Conservation (phyloP, 2,888 invertebrate genomes). For the Pterobdella sp. region DNA sequence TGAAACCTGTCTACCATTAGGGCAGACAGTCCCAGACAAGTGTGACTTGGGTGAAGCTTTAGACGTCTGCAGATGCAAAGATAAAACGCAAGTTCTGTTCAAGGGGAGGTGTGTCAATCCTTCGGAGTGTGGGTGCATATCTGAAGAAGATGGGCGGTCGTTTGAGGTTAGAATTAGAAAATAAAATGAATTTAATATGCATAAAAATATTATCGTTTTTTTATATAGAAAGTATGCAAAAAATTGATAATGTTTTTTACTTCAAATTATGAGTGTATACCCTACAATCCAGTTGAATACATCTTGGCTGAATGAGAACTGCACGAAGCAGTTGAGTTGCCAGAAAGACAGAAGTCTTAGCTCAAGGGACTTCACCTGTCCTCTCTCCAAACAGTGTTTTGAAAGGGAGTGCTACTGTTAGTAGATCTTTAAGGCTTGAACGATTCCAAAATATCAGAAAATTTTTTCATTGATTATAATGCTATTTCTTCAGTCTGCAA, state of each 20-base stretch:
- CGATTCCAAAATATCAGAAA: not conserved
- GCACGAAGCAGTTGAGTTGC: not conserved
- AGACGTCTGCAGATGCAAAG: conserved; percentile 1
- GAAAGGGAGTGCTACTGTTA: conserved; percentile 1
- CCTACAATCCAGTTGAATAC: not conserved
- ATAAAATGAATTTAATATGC: too few species aligned
- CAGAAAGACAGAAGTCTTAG: not conserved
- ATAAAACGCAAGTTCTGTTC: not conserved
- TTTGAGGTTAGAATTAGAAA: conserved; percentile 11
- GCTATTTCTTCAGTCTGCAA: not conserved
- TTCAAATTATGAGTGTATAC: not conserved
- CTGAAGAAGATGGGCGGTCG: not conserved
- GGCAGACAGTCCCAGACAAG: too few species aligned
- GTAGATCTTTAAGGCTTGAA: too few species aligned
- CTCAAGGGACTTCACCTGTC: not conserved
- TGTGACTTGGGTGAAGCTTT: not conserved
- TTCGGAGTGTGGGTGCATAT: conserved; percentile 7
- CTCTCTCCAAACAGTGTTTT: not conserved
- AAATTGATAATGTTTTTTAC: conserved; percentile 7
- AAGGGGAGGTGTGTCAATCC: conserved; percentile 17
- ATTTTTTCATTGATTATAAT: not conserved
- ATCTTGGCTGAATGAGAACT: conserved; percentile 20
- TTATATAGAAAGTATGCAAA: too few species aligned
- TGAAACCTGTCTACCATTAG: not conserved
- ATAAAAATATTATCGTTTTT: too few species aligned